A percentile compares a stretch with the other conserved stretches of the same genome.
These are phyloP conservation scores for Cochlearius cochlearius DNA, from an alignment of 2,113 vertebrate genomes.

Conservation along the genomic window DNA sequence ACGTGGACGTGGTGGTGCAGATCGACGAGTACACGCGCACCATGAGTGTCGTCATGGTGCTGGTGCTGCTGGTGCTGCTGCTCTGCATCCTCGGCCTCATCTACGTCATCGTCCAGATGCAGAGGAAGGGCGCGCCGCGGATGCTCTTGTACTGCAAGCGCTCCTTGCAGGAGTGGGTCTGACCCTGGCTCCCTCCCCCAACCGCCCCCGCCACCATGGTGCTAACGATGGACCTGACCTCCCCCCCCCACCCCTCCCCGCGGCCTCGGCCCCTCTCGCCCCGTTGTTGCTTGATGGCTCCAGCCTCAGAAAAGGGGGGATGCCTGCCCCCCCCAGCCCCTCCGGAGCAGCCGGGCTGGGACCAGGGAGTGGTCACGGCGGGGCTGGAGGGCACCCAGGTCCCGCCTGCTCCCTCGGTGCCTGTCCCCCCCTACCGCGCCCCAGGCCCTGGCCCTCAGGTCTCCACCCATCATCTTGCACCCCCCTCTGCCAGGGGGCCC, in stretches of 20 bases:
- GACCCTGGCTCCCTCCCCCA: constrained; percentile 68
- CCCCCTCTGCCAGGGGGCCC: background rate
- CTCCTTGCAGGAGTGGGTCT: constrained; percentile 98
- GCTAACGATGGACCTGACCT: constrained; percentile 71
- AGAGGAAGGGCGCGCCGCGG: constrained; percentile 90
- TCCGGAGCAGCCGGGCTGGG: background rate
- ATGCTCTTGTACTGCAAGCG: constrained; percentile 96
- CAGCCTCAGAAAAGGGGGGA: background rate
- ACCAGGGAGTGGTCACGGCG: background rate
- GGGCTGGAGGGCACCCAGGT: background rate
- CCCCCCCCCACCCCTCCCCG: background rate
- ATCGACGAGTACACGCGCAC: constrained; percentile 88
- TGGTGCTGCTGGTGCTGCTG: constrained; percentile 89
- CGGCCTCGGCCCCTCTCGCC: background rate
- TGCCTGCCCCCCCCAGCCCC: background rate
- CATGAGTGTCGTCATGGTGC: constrained; percentile 90
- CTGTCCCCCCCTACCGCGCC: no score
- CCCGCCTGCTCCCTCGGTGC: background rate
- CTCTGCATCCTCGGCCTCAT: constrained; percentile 90
- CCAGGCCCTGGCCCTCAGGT: background rate
- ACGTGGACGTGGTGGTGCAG: constrained; percentile 92
- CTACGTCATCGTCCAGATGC: constrained; percentile 91
- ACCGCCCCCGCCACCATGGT: constrained; percentile 69
- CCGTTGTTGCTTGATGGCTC: background rate
- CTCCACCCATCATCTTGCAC: background rate